Evolutionary conservation across 2,113 vertebrate genomes (phyloP), one percentile per base, ranked within the genome.

Genomic region (Rhabdornis inornatus): DNA sequence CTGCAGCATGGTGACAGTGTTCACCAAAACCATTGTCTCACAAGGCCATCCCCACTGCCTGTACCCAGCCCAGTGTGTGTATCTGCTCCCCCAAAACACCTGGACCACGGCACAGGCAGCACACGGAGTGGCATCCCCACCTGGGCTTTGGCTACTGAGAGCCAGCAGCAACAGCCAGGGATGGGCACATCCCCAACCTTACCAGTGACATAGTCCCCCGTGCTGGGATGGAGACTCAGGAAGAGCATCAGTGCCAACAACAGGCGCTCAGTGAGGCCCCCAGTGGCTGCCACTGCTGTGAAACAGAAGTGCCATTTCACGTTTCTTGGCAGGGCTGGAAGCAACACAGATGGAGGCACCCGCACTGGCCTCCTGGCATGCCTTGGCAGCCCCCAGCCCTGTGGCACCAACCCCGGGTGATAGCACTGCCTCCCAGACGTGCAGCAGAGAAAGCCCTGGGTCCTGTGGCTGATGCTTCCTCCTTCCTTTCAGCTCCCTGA

Each of bases 221-320:
- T 2, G 3, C 37, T 4, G 2, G 35, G 16, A 31, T 39, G 31
- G 35, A 69, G 15, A 52, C 17, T 64, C 1, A 0, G 55, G 9
- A 30, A 42, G 20, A n/a, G 25, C 5, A 0, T 22, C 19, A 8
- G 25, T 42, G 60, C 45, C 2, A 7, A 19, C 39, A 55, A 56
- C 31, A 47, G 59, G 33, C 1, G 0, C 37, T 76, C 7, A 3
- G 25, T 1, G 13, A 83, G 64, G 64, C 40, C 35, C 8, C 61
- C 39, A 37, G 1, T 3, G 9, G 72, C 89, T 76, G 91, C 61
- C 75, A 52, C 89, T 33, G 3, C 44, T 9, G 1, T 4, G 7
- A 53, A 93, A 84, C 92, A 94, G 68, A 94, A 95, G 90, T 92
- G 90, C 85, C 94, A 83, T 96, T 95, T 95, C 95, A 93, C 9